A percentile compares a stretch with the other conserved stretches of the same genome.
Evolutionary conservation across 2,888 invertebrate genomes (phyloP).

Genomic region (Brachynemurus nebulosus): DNA sequence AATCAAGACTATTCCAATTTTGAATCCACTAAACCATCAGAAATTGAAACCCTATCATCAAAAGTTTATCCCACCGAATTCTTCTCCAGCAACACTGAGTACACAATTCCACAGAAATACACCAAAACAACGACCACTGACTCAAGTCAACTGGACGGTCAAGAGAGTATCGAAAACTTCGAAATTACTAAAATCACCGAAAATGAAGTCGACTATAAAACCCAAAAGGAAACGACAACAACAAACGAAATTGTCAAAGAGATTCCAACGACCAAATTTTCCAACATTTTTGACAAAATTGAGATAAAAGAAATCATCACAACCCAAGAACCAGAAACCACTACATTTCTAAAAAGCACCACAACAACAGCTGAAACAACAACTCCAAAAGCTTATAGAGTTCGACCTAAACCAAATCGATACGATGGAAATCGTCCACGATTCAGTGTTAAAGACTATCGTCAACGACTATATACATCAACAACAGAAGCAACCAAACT

Average conservation of each 20-base stretch:
- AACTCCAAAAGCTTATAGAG: slow-evolving; percentile 20
- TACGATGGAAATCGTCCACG: slow-evolving; percentile 47
- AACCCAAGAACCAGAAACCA: slow-evolving; percentile 28
- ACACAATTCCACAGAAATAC: not conserved
- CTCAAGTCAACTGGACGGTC: slow-evolving; percentile 10
- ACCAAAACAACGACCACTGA: slow-evolving; percentile 4
- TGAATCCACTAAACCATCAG: not conserved
- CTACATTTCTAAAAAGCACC: slow-evolving; percentile 25
- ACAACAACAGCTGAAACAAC: slow-evolving; percentile 22
- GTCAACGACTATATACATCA: slow-evolving; percentile 42
- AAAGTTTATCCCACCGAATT: not conserved
- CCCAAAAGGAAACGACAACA: not conserved
- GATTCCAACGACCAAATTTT: not conserved
- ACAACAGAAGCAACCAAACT: slow-evolving; percentile 38
- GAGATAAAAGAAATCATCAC: slow-evolving; percentile 24
- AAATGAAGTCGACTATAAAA: slow-evolving; percentile 4
- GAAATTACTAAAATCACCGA: slow-evolving; percentile 4
- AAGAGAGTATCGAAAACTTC: slow-evolving; percentile 14
- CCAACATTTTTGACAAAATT: slow-evolving; percentile 1
- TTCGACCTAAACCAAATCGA: slow-evolving; percentile 36
- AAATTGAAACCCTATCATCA: not conserved
- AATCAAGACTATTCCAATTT: not conserved
- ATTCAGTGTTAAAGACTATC: slow-evolving; percentile 66
- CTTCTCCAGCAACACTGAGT: not conserved
- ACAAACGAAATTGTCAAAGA: not conserved